Base-by-base conservation (phyloP, 2,113 vertebrate species). In the Forbesichthys papilliferus region DNA sequence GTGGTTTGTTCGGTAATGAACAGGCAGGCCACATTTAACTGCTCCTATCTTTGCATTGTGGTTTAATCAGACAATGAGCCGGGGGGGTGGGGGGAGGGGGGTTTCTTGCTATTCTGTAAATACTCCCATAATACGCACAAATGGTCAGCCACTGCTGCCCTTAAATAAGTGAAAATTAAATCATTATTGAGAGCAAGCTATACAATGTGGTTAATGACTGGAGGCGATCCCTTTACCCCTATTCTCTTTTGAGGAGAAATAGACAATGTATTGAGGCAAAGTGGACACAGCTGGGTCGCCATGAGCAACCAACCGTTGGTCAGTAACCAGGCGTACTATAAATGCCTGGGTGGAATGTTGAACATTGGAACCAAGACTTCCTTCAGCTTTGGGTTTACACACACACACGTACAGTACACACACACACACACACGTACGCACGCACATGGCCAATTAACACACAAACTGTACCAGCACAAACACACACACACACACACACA, bases 271-370 rank as follows among this genome's bases (percentile, higher is more conserved):
- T 58, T 61, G 75, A 86, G 36, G 36, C 36, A 42, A 5, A 71
- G 68, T 80, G 64, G 81, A 82, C 71, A 67, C 75, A 79, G 77
- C 66, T 86, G 71, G 70, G 68, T 75, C 67, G 69, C 81, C 65
- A 75, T 20, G 60, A 87, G 82, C 80, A 86, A 83, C 81, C 76
- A 73, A 75, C 69, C 68, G 57, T 71, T 57, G 27, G 27, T 14
- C 4, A 48, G 65, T 84, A 73, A 80, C 75, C 77, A 33, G 9
- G 73, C 77, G 5, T 42, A 42, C 36, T 42, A 5, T 42, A 42
- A 42, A 42, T 42, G 36, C 36, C 36, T 42, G 7, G 36, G 36
- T 42, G 36, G 36, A 42, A 42, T 42, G 36, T 42, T 42, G 36
- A 42, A 42, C 36, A 42, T 8, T 42, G 36, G 36, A 42, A 42